phyloP scores from a whole-genome alignment of 23 tunicate genomes.

The Diplosoma virens region DNA sequence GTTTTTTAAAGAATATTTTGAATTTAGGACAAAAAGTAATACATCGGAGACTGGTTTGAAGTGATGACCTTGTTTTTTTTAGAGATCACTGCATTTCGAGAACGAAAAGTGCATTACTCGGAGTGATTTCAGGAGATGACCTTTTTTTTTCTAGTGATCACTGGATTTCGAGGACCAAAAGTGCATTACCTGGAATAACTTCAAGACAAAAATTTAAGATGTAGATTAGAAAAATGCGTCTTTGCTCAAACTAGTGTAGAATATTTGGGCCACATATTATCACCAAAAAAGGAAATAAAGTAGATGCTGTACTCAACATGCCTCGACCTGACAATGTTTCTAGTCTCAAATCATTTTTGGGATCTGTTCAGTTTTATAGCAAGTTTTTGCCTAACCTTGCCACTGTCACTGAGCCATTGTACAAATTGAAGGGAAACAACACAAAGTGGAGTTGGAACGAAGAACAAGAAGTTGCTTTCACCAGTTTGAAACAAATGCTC shows the following conservation, averaged over 20 bases:
- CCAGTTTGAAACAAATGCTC: neutral
- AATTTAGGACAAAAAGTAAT: no score
- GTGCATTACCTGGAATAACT: neutral
- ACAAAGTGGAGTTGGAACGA: constrained; percentile 4
- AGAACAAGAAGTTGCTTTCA: neutral
- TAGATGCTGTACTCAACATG: constrained; percentile 20
- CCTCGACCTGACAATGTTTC: constrained; percentile 6
- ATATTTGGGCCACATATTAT: constrained; percentile 23
- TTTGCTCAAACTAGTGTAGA: constrained; percentile 26
- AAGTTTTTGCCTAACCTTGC: constrained; percentile 27
- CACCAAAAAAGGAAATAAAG: constrained; percentile 15
- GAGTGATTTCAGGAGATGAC: no score
- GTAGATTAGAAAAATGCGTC: constrained; percentile 18
- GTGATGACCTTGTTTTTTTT: no score
- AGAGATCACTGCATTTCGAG: no score
- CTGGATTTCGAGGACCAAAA: no score
- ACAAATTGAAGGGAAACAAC: constrained; percentile 12
- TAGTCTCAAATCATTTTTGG: constrained; percentile 21
- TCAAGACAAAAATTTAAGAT: constrained; percentile 12
- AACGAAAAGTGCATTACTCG: no score
- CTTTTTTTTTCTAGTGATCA: no score
- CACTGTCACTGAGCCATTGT: constrained; percentile 16
- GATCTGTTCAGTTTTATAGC: constrained; percentile 29
- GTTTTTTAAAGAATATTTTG: no score
- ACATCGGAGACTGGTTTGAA: no score